These are phyloP conservation scores for Phalera bucephala DNA, from an alignment of 2,888 invertebrate genomes.

Conservation along the genomic window DNA sequence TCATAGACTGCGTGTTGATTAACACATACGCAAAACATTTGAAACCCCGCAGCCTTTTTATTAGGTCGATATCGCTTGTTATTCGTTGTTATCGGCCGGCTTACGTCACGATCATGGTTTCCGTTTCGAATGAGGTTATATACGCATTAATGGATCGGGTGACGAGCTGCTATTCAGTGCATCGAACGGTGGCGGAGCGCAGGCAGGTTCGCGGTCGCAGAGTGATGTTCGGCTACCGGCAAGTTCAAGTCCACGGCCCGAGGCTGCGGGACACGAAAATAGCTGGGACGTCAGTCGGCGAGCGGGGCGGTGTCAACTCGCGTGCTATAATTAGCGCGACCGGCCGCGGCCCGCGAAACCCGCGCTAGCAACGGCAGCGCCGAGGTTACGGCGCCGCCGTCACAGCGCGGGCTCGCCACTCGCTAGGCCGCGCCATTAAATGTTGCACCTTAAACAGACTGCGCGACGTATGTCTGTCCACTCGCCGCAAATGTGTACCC, in stretches of 20 bases:
- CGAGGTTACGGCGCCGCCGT: constrained; percentile 8
- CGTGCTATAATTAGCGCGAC: constrained; percentile 18
- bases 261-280: constrained; percentile 25
- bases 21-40: no score
- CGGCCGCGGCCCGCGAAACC: not conserved
- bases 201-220: not conserved
- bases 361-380: not conserved
- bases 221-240: constrained; percentile 18
- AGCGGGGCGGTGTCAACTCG: constrained; percentile 8
- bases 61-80: no score
- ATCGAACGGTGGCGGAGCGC: no score
- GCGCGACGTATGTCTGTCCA: no score
- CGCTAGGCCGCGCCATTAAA: no score
- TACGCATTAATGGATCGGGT: not conserved
- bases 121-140: not conserved
- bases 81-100: constrained; percentile 7
- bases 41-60: no score
- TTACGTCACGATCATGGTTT: constrained; percentile 9
- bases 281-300: constrained; percentile 19
- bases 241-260: constrained; percentile 50
- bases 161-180: no score
- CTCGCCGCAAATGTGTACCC: no score
- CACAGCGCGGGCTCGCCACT: no score
- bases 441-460: no score
- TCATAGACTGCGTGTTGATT: no score